Base-by-base conservation (phyloP, 2,113 vertebrate genomes). In the Brachyhypopomus gauderio region DNA sequence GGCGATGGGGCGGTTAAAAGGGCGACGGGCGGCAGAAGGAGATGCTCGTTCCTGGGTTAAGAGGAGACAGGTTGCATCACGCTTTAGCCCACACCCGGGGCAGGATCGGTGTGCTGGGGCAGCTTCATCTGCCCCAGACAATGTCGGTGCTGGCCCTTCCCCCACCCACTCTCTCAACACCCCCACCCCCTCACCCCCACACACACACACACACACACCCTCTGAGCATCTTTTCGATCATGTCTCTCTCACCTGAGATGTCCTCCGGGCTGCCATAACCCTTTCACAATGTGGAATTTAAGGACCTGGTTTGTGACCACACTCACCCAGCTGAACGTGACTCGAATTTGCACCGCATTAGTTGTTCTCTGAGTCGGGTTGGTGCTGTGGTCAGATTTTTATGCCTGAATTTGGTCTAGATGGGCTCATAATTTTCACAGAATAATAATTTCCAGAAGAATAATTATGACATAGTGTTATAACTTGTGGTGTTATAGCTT, bases 71-170 rank as follows among this genome's bases (percentile, higher is more conserved):
- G 80, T 80, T 73, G 20, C 77, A 78, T 78, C 75, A 72, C 63
- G 66, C 77, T 73, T 70, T 79, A 84, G 82, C 78, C 75, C 77
- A 60, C 64, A 70, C n/a, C 48, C 25, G 55, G 74, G 77, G 75
- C 82, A 70, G 52, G 64, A 62, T 79, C 64, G 63, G 66, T 63
- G 56, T 69, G 72, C 72, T 11, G 38, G 67, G 52, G 78, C 72
- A 84, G 78, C 78, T 75, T 75, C 77, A 16, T 52, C 64, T 30
- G 71, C 72, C 55, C 60, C 52, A 30, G 59, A 79, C 77, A 75
- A 74, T 75, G 72, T 52, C 12, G 45, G 8, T 14, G 9, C 45
- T 14, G 9, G 9, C 45, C 45, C 45, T 11, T 14, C 45, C 45
- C 45, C 45, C 67, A 17, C 66, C 62, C 0, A 0, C 63, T n/a